Conservation (phyloP, 1,140 invertebrate genomes). For the Leucophenga varia region DNA sequence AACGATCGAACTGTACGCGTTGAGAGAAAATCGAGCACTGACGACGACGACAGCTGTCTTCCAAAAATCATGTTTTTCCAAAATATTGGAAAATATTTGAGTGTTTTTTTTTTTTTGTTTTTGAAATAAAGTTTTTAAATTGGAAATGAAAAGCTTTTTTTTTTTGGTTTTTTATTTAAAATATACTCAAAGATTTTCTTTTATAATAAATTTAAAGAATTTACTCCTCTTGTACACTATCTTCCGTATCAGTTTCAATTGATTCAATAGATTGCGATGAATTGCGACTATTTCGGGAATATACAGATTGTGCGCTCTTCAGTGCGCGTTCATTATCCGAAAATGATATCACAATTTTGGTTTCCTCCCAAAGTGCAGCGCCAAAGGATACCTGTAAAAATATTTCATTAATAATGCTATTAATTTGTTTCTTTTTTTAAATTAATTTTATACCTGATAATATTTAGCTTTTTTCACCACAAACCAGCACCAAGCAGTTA, state of each 20-base stretch:
- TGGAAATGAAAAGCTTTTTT: conserved; percentile 13
- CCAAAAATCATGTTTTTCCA: conserved; percentile 17
- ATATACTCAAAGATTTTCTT: not conserved
- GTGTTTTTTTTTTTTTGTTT: conserved; percentile 22
- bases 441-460: conserved; percentile 47
- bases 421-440: too few species aligned
- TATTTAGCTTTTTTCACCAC: conserved; percentile 39
- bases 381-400: conserved; percentile 65
- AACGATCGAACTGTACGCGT: conserved; percentile 11
- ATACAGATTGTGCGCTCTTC: conserved; percentile 45
- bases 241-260: conserved; percentile 41
- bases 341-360: conserved; percentile 65
- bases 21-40: conserved; percentile 28
- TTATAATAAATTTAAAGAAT: conserved; percentile 1
- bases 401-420: too few species aligned
- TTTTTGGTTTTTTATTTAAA: conserved; percentile 3
- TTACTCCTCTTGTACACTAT: conserved; percentile 16
- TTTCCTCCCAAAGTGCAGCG: conserved; percentile 68
- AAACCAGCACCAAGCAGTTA: conserved; percentile 48
- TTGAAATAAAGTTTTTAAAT: conserved; percentile 34
- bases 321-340: conserved; percentile 38
- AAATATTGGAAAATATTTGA: conserved; percentile 12
- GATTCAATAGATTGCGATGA: conserved; percentile 49
- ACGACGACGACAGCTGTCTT: not conserved
- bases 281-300: conserved; percentile 47